Evolutionary conservation across 2,888 invertebrate species (phyloP).

Genomic region (Julus scandinavius): DNA sequence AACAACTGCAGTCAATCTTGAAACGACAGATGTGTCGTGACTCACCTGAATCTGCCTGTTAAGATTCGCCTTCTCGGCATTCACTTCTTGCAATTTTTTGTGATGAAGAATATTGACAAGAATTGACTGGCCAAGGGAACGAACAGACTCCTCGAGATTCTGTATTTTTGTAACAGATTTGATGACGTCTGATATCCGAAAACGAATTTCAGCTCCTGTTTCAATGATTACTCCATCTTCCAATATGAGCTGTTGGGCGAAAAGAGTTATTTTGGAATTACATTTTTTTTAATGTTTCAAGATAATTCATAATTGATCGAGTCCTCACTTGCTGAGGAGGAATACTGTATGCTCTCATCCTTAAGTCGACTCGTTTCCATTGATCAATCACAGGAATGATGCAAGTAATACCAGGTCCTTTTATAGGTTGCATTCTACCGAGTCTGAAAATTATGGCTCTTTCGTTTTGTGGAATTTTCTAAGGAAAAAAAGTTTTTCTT

Average conservation of each 20-base stretch:
- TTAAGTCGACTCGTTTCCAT: constrained; percentile 51
- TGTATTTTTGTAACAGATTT: constrained; percentile 50
- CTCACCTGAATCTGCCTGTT: constrained; percentile 48
- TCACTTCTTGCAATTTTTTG: constrained; percentile 29
- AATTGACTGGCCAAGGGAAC: constrained; percentile 48
- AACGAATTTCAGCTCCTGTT: constrained; percentile 56
- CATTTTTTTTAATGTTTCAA: background rate
- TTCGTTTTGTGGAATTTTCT: constrained; percentile 54
- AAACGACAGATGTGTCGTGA: background rate
- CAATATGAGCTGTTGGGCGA: constrained; percentile 51
- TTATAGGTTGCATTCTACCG: constrained; percentile 54
- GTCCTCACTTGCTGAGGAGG: constrained; percentile 56
- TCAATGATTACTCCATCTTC: constrained; percentile 56
- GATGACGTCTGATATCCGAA: constrained; percentile 51
- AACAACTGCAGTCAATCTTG: background rate
- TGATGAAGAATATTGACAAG: constrained; percentile 50
- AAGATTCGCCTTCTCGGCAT: constrained; percentile 39
- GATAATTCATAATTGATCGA: background rate
- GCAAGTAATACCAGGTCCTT: constrained; percentile 55
- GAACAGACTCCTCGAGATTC: constrained; percentile 55
- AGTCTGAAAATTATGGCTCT: constrained; percentile 55
- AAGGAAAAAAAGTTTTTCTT: background rate
- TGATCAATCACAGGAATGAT: constrained; percentile 54
- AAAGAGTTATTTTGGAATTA: background rate
- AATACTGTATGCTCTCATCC: constrained; percentile 55